Base-by-base conservation (phyloP, 1,140 invertebrate genomes). In the Globodera ellingtonae region DNA sequence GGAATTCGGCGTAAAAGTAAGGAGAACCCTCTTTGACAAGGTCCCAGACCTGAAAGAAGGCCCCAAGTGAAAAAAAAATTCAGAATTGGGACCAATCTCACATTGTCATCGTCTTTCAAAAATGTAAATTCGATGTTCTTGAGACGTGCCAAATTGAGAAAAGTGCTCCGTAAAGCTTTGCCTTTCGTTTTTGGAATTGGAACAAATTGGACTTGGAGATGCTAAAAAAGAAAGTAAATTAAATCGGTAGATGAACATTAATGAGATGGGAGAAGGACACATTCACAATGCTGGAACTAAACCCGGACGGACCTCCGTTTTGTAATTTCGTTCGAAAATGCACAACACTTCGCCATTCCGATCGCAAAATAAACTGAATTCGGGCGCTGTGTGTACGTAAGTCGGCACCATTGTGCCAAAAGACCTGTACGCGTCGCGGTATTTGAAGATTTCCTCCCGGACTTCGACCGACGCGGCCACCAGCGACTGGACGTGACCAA, bases 281-380 rank as follows among this genome's bases (percentile, higher is more conserved):
- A 35, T 35, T 35, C 1, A 21, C 9, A 21, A 8, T 72, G n/a
- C 21, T 50, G 59, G 35, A 48, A 35, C 62, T n/a, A 74, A 18
- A 15, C 35, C 52, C 24, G 24, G 5, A 74, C 47, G 1, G 13
- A 76, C 75, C 44, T 76, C 75, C 7, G 94, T 95, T 89, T 94
- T 94, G 87, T 93, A 98, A 91, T 98, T 98, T 77, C 97, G 92
- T 89, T 98, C 97, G 88, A 95, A 98, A 89, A 96, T 97, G 24
- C 98, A 94, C 0, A 93, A 92, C 50, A 93, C 90, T 90, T 93
- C 93, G 5, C 89, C 90, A 72, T 92, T 90, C 3, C 91, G 90
- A 7, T 91, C 91, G 89, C 93, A 97, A 88, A 94, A 94, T 79
- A 94, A 92, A 71, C 91, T 92, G 44, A 98, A 89, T 0, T 67